Evolutionary conservation across 2,113 vertebrate species (phyloP), one percentile per base, ranked within the genome.

Genomic region (Illadopsis cleaveri): DNA sequence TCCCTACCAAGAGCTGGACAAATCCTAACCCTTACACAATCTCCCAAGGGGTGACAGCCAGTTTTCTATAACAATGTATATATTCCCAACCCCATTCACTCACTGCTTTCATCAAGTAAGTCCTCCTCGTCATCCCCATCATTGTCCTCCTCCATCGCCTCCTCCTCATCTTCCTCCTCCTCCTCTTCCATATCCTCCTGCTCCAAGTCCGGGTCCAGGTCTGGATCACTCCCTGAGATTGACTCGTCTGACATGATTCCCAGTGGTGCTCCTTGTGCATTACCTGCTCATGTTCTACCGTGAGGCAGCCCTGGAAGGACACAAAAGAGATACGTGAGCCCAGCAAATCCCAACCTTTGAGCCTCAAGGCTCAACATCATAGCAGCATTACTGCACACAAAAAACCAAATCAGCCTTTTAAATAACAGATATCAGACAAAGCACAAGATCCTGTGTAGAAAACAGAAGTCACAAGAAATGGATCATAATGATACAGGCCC

Each of bases 221-320:
- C 99, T 98, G 99, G 98, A 98, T 99, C 99, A 97, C 99, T 99
- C 98, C 99, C 99, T 98, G 99, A 99, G 98, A 98, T 97, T 56
- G 99, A 99, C 98, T 99, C 99, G 99, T 99, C 99, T 98, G 99
- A 99, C 99, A 99, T 99, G 98, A 98, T 97, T 98, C 98, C 97
- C 98, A 98, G 98, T 97, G 98, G 95, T 98, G 98, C 98, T 98
- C 97, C 97, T 96, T 97, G 98, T 98, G 98, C 98, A 99, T 99
- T 99, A 99, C 99, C 99, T 98, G 97, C 98, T 98, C 98, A 99
- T 99, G 98, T 96, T 99, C 98, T 93, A 93, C 95, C 56, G 82
- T 91, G 96, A 89, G 95, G 96, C 96, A 97, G 94, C 97, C 96
- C 98, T 98, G 68, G 1, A 57, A 64, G 44, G 53, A 35, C 56